Percentiles rank a stretch among this genome's conserved stretches.
phyloP scores from a whole-genome alignment of 2,113 vertebrate species.

The Oenanthe melanoleuca region DNA sequence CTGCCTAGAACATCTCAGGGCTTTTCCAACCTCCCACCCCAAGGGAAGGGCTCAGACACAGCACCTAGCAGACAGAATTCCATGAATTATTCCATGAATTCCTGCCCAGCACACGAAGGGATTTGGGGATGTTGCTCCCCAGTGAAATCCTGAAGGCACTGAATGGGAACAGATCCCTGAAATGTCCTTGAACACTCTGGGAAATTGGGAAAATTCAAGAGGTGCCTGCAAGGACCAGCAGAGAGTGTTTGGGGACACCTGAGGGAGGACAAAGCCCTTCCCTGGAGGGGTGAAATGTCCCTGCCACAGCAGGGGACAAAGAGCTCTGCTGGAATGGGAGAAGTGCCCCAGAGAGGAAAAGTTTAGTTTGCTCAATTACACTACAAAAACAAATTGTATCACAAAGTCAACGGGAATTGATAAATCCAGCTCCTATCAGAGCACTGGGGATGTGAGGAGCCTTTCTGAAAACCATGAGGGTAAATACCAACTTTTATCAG shows the following conservation, averaged over 20 bases:
- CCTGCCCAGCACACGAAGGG: rapidly evolving
- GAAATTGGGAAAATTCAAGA: background rate
- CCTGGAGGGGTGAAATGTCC: conserved; percentile 54
- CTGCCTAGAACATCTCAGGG: background rate
- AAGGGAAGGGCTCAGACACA: background rate
- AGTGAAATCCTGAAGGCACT: background rate
- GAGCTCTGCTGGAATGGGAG: conserved; percentile 32
- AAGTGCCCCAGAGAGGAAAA: conserved; percentile 43
- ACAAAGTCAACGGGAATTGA: conserved; percentile 84
- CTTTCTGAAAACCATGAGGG: conserved; percentile 70
- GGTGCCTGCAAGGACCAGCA: conserved; percentile 31
- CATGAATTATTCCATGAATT: background rate
- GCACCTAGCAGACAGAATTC: background rate
- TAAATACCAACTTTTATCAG: conserved; percentile 75
- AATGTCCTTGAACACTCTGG: background rate
- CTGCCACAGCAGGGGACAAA: conserved; percentile 67
- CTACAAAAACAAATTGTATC: conserved; percentile 70
- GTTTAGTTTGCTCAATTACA: conserved; percentile 76
- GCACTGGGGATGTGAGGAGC: conserved; percentile 74
- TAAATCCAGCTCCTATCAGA: conserved; percentile 60
- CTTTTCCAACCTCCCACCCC: background rate
- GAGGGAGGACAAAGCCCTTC: conserved; percentile 63
- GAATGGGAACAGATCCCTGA: background rate
- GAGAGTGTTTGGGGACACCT: conserved; percentile 67
- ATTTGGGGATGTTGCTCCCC: rapidly evolving